phyloP scores from a whole-genome alignment of 2,113 vertebrate species.

The Sapayoa aenigma region DNA sequence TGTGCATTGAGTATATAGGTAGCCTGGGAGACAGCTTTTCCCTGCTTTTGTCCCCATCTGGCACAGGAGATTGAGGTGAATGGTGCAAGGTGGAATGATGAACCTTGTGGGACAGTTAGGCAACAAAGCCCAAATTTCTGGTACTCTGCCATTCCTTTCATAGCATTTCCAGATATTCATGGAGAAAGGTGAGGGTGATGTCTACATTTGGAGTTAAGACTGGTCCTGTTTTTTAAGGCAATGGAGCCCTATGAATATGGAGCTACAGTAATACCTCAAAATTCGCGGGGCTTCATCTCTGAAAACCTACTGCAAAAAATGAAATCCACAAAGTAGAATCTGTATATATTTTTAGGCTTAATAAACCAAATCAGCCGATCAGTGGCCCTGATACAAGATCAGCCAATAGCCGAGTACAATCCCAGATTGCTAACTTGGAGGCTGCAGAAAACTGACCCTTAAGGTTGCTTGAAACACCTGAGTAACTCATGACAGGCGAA shows the following conservation, averaged over 20 bases:
- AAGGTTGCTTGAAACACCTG: no score
- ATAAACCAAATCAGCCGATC: no score
- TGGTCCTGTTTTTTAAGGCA: not conserved
- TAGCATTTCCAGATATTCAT: not conserved
- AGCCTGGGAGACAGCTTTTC: not conserved
- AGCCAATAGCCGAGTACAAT: no score
- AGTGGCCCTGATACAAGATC: no score
- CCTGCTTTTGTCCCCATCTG: not conserved
- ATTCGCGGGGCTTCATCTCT: no score
- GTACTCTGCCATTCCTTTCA: not conserved
- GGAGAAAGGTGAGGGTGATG: not conserved
- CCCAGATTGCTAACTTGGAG: no score
- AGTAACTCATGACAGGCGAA: no score
- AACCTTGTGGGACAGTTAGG: not conserved
- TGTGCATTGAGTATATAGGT: not conserved
- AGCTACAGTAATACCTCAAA: no score
- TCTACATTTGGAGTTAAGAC: not conserved
- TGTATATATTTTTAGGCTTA: no score
- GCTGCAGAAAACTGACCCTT: no score
- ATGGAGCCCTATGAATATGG: not conserved
- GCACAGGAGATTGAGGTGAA: not conserved
- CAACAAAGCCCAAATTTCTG: not conserved
- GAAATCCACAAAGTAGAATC: no score
- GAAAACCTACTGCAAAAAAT: no score
- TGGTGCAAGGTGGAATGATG: not conserved